These are phyloP conservation scores for Salvator merianae DNA, from an alignment of 2,113 vertebrate genomes.

Conservation along the genomic window DNA sequence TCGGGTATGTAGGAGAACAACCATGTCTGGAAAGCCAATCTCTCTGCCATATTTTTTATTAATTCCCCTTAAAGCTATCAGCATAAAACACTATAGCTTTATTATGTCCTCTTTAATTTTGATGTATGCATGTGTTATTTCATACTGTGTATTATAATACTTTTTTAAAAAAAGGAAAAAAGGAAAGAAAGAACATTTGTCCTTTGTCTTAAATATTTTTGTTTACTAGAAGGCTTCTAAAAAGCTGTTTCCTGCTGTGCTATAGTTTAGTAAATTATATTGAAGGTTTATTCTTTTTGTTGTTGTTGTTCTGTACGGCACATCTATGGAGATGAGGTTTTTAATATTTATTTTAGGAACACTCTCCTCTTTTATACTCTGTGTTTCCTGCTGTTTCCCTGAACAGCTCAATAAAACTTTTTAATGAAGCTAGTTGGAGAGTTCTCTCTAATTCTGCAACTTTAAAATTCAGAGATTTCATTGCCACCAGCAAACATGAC, in stretches of 20 bases:
- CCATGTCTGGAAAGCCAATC: neutral
- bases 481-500: neutral
- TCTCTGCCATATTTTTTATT: constrained; percentile 45
- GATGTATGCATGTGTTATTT: constrained; percentile 64
- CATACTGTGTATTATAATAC: constrained; percentile 74
- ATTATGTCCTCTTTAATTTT: constrained; percentile 62
- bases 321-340: constrained; percentile 64
- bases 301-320: constrained; percentile 52
- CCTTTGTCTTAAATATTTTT: constrained; percentile 60
- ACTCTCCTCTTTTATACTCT: constrained; percentile 52
- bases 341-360: constrained; percentile 71
- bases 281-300: constrained; percentile 70
- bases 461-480: constrained; percentile 19
- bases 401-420: constrained; percentile 63
- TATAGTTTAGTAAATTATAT: constrained; percentile 62
- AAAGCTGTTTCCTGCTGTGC: constrained; percentile 71
- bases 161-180: constrained; percentile 26
- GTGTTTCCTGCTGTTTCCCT: constrained; percentile 67
- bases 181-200: constrained; percentile 38
- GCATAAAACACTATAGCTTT: constrained; percentile 66
- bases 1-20: too few species aligned
- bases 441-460: constrained; percentile 36
- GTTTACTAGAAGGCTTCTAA: constrained; percentile 69
- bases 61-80: constrained; percentile 61
- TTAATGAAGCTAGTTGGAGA: constrained; percentile 58